These are phyloP conservation scores for Chiloscyllium punctatum DNA, from an alignment of 2,797 vertebrate genomes.

Conservation along the genomic window DNA sequence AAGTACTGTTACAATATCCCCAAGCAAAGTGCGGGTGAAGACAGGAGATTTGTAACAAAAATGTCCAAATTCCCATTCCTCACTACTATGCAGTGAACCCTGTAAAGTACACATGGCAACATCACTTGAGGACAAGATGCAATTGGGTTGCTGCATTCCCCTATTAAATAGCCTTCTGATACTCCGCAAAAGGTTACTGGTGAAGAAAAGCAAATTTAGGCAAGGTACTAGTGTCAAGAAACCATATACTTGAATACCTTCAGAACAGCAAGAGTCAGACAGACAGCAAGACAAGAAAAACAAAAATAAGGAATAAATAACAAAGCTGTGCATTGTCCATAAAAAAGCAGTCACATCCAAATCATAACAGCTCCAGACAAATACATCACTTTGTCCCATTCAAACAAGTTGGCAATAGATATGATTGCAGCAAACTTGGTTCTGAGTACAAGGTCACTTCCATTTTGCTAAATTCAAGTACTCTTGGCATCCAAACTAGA, in stretches of 20 bases:
- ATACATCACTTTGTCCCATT: background rate
- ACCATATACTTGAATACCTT: background rate
- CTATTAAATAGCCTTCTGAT: background rate
- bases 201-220: background rate
- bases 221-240: too few relatives aligned
- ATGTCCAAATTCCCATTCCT: background rate
- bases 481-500: background rate
- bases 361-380: background rate
- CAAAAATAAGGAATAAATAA: too few relatives aligned
- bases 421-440: background rate
- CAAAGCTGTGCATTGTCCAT: background rate
- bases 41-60: background rate
- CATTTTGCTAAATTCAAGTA: background rate
- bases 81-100: background rate
- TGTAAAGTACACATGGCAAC: background rate
- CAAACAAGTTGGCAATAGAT: background rate
- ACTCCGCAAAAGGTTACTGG: background rate
- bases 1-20: background rate
- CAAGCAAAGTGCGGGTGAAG: background rate
- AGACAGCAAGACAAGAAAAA: too few relatives aligned
- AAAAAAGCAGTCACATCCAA: background rate
- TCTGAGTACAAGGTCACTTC: slow-evolving; percentile 12
- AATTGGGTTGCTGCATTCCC: too few relatives aligned
- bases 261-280: too few relatives aligned
- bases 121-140: background rate